Evolutionary conservation across 2,113 vertebrate genomes (phyloP).

Genomic region (Bothrops jararaca): DNA sequence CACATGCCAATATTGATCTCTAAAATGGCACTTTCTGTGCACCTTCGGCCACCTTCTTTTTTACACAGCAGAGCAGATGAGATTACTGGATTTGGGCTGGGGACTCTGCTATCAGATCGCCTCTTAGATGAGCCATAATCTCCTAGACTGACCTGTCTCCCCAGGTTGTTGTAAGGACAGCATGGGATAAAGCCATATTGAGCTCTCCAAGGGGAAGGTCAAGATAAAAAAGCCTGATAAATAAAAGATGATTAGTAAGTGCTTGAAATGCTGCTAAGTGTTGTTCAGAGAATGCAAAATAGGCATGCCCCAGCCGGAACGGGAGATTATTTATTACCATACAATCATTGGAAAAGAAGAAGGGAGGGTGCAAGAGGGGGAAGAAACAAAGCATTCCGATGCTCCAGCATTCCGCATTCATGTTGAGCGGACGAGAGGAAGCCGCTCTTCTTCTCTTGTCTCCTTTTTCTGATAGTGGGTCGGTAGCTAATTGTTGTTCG

Average conservation of each 20-base stretch:
- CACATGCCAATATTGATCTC: neutral
- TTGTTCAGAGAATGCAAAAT: conserved; percentile 1
- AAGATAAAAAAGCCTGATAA: neutral
- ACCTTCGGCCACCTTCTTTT: neutral
- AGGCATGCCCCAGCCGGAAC: neutral
- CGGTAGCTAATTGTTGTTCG: neutral
- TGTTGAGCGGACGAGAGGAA: neutral
- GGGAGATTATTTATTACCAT: neutral
- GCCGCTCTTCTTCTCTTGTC: neutral
- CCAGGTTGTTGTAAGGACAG: neutral
- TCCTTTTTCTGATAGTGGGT: neutral
- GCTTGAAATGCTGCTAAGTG: conserved; percentile 9
- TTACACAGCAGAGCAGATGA: neutral
- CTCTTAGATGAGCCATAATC: neutral
- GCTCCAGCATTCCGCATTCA: neutral
- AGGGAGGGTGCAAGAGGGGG: neutral
- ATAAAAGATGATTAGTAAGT: conserved; percentile 18
- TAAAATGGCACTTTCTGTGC: neutral
- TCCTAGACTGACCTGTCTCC: neutral
- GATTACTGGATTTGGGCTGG: neutral
- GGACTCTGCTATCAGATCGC: neutral
- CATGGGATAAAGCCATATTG: neutral
- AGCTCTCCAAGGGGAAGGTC: neutral
- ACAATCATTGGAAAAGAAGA: neutral
- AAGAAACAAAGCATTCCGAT: too few relatives aligned